phyloP scores from a whole-genome alignment of 2,888 invertebrate genomes.

The Lagria hirta region DNA sequence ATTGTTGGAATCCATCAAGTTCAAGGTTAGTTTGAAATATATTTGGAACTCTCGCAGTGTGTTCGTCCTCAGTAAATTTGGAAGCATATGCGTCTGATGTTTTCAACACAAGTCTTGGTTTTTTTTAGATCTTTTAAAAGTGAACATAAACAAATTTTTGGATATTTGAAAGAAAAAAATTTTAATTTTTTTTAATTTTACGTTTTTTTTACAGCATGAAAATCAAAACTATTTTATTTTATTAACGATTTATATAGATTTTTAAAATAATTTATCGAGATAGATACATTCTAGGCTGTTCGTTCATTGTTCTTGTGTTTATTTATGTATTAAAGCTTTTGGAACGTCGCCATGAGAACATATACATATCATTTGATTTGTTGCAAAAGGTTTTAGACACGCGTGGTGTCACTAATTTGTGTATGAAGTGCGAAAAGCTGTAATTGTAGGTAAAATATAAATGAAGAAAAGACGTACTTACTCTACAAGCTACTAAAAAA shows the following conservation, averaged over 20 bases:
- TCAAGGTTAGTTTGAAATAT: conserved; percentile 33
- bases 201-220: conserved; percentile 1
- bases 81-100: conserved; percentile 28
- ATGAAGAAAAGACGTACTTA: no score
- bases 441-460: no score
- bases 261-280: no score
- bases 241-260: no score
- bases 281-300: no score
- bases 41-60: conserved; percentile 27
- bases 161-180: conserved; percentile 15
- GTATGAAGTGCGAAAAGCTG: no score
- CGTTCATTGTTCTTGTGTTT: conserved; percentile 10
- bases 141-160: conserved; percentile 23
- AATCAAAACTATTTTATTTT: conserved; percentile 2
- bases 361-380: no score
- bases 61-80: conserved; percentile 25
- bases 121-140: conserved; percentile 27
- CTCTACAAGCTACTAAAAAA: no score
- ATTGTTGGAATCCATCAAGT: conserved; percentile 27
- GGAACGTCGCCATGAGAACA: conserved; percentile 21
- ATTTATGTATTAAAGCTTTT: conserved; percentile 23
- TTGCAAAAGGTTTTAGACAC: no score
- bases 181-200: conserved; percentile 12
- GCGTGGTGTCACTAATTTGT: no score
- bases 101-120: conserved; percentile 21